These are phyloP conservation scores for Eubasilissa splendida DNA, from an alignment of 2,888 invertebrate genomes.

Conservation along the genomic window DNA sequence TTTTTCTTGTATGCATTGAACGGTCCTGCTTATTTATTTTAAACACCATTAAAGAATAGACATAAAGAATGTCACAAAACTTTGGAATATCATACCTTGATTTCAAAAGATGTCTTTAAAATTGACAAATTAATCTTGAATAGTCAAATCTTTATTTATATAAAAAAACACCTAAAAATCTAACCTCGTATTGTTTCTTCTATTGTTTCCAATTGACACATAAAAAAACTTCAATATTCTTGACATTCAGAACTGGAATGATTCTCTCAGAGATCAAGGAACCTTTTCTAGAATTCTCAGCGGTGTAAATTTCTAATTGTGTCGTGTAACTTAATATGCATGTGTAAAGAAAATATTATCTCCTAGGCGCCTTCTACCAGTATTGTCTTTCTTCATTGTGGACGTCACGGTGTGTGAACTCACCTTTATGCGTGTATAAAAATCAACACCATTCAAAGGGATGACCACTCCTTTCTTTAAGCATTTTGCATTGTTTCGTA, in stretches of 20 bases:
- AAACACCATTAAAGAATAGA: too few relatives aligned
- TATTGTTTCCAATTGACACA: not conserved
- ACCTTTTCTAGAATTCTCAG: constrained; percentile 4
- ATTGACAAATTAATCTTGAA: too few relatives aligned
- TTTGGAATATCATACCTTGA: too few relatives aligned
- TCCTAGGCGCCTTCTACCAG: constrained; percentile 16
- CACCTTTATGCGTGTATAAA: constrained; percentile 30
- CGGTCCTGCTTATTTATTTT: too few relatives aligned
- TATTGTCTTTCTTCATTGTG: constrained; percentile 17
- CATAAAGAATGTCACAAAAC: too few relatives aligned
- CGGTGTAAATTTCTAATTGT: constrained; percentile 18
- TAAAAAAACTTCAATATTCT: not conserved
- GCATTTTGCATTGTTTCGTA: not conserved
- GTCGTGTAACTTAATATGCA: constrained; percentile 30
- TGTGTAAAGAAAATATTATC: constrained; percentile 16
- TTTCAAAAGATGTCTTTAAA: too few relatives aligned
- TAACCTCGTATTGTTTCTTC: too few relatives aligned
- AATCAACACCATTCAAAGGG: constrained; percentile 6
- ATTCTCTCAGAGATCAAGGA: not conserved
- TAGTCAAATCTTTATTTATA: not conserved
- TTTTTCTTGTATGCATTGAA: too few relatives aligned
- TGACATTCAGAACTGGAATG: not conserved
- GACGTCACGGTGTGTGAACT: constrained; percentile 26
- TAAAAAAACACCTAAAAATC: not conserved
- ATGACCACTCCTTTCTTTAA: too few relatives aligned